phyloP scores from a whole-genome alignment of 2,888 invertebrate genomes.

The Lasioglossum leucozonium region DNA sequence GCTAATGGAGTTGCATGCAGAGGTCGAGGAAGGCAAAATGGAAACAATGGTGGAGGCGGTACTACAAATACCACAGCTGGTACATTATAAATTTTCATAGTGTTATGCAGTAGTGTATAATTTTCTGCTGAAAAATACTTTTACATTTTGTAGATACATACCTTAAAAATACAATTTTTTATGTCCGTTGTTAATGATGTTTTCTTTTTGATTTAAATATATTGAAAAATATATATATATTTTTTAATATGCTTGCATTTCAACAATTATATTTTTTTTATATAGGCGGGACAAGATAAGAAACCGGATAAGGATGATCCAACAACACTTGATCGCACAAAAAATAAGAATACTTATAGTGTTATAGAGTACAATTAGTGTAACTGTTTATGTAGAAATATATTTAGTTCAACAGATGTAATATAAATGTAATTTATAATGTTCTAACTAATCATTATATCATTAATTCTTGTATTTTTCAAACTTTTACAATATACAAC shows the following conservation, averaged over 20 bases:
- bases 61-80: neutral
- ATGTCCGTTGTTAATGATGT: too few species aligned
- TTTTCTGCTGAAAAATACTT: neutral
- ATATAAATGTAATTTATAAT: too few species aligned
- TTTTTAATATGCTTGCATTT: neutral
- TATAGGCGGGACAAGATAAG: neutral
- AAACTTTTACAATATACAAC: neutral
- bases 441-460: neutral
- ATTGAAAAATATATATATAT: neutral
- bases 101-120: neutral
- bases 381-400: conserved; percentile 15
- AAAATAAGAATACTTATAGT: conserved; percentile 7
- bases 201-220: too few species aligned
- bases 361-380: conserved; percentile 1
- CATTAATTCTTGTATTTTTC: conserved; percentile 1
- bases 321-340: too few species aligned
- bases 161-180: too few species aligned
- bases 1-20: conserved; percentile 16
- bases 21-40: conserved; percentile 8
- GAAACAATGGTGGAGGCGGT: neutral
- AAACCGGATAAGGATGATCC: neutral
- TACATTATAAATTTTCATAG: neutral
- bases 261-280: conserved; percentile 7
- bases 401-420: neutral
- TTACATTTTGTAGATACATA: neutral